Conservation (phyloP, 2,113 vertebrate genomes). For the Protomyctophum bolini region DNA sequence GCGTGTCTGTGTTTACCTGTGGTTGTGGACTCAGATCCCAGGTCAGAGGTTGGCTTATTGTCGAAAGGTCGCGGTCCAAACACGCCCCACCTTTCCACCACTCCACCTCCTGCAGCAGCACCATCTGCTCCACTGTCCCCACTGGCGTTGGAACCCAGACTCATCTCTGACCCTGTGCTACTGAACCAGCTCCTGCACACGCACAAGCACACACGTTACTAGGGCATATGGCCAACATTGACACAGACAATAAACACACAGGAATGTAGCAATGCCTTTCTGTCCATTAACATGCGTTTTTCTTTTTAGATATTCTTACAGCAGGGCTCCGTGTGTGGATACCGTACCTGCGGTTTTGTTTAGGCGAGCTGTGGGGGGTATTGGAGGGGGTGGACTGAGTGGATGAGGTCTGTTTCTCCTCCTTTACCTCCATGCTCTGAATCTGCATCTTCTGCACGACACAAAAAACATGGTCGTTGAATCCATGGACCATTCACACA, state of each 20-base stretch:
- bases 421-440: slow-evolving; percentile 84
- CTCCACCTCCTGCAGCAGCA: slow-evolving; percentile 53
- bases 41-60: slow-evolving; percentile 85
- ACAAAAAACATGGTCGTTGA: too few species aligned
- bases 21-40: slow-evolving; percentile 70
- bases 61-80: slow-evolving; percentile 83
- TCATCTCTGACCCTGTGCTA: slow-evolving; percentile 78
- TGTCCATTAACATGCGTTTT: background rate
- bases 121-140: slow-evolving; percentile 60
- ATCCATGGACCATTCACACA: too few species aligned
- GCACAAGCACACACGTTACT: slow-evolving; percentile 18
- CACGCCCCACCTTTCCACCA: slow-evolving; percentile 85
- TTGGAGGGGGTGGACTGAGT: slow-evolving; percentile 88
- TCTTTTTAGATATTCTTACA: background rate
- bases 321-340: background rate
- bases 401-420: slow-evolving; percentile 85
- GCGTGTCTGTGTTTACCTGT: slow-evolving; percentile 48
- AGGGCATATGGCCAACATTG: too few species aligned
- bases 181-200: slow-evolving; percentile 86
- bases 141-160: slow-evolving; percentile 74
- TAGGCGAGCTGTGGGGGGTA: slow-evolving; percentile 89
- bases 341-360: slow-evolving; percentile 89
- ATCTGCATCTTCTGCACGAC: slow-evolving; percentile 88
- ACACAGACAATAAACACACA: slow-evolving; percentile 1
- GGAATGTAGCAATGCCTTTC: background rate